Conservation (phyloP, 2,113 vertebrate genomes). For the Bubalus kerabau region DNA sequence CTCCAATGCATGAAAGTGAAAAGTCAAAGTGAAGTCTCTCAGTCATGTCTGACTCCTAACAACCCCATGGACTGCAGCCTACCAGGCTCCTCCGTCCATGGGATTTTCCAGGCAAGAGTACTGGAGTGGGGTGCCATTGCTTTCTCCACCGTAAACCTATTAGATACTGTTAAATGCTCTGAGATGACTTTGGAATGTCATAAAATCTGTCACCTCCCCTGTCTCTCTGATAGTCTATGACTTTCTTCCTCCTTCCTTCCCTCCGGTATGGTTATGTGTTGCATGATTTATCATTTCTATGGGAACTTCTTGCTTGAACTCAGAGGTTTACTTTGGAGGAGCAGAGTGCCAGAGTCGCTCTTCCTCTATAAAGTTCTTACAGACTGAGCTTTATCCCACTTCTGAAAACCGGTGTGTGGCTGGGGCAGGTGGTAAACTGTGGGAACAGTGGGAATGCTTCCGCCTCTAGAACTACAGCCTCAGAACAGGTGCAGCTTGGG, state of each 20-base stretch:
- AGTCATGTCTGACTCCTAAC: no score
- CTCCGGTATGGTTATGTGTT: not conserved
- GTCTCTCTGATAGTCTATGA: not conserved
- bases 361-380: not conserved
- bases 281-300: not conserved
- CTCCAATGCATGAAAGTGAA: no score
- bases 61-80: no score
- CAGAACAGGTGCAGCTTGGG: not conserved
- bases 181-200: not conserved
- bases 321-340: not conserved
- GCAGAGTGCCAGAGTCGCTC: not conserved
- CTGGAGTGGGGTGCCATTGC: no score
- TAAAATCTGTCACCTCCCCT: not conserved
- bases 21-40: no score
- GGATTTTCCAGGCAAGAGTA: no score
- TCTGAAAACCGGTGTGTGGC: not conserved
- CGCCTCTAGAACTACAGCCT: not conserved
- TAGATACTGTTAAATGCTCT: not conserved
- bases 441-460: not conserved
- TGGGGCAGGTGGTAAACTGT: fast-evolving
- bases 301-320: not conserved
- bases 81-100: no score
- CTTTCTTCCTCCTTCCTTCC: not conserved
- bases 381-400: not conserved
- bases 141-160: not conserved